phyloP scores from a whole-genome alignment of 2,113 vertebrate species.

The Lagopus muta region DNA sequence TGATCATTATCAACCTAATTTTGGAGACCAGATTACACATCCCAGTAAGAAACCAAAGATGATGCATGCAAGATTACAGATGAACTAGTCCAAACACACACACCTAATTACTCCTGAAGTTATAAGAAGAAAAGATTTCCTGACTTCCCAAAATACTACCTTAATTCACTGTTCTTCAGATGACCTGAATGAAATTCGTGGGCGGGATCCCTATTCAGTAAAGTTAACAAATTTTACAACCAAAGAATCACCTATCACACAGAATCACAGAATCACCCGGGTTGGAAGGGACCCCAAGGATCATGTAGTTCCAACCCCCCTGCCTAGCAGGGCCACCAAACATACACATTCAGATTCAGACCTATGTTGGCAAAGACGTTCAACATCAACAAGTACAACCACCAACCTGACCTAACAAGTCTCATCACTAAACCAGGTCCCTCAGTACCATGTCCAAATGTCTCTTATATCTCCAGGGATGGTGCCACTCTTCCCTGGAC shows the following conservation, averaged over 20 bases:
- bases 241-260: neutral
- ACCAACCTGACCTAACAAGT: neutral
- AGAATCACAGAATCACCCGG: too few relatives aligned
- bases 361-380: neutral
- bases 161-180: neutral
- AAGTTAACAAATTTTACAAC: neutral
- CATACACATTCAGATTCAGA: too few relatives aligned
- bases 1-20: neutral
- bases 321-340: too few relatives aligned
- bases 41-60: neutral
- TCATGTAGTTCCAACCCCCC: too few relatives aligned
- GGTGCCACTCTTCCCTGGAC: neutral
- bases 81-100: too few relatives aligned
- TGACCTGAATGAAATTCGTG: neutral
- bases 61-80: neutral
- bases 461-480: neutral
- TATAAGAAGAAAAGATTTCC: neutral
- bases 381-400: neutral
- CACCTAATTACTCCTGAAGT: neutral
- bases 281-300: too few relatives aligned
- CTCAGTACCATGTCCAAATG: neutral
- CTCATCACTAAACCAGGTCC: neutral
- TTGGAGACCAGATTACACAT: neutral
- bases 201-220: neutral
- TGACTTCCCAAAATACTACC: neutral